Evolutionary conservation across 2,113 vertebrate genomes (phyloP), one percentile per base, ranked within the genome.

Genomic region (Anarrhichthys ocellatus): DNA sequence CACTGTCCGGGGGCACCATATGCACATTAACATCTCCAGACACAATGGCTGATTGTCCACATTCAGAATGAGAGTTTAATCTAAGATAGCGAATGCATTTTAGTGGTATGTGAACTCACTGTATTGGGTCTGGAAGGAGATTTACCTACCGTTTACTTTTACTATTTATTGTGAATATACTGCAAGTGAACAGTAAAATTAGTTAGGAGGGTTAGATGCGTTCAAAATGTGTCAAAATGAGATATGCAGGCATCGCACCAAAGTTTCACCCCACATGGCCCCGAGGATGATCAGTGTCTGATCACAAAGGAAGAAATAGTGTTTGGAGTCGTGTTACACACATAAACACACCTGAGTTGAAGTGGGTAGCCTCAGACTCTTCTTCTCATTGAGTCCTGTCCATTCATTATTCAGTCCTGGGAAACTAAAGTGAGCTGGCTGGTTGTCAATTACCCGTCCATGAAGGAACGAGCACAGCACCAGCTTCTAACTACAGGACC

Each of bases 381-480:
- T 68, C 84, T 85, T 82, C 68, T 38, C 64, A 62, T 50, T 0
- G 1, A 81, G 32, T 73, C 68, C 20, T 24, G 56, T 69, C 68
- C 80, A 89, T 88, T 91, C 73, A 91, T 91, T 90, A 93, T 89
- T 89, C 58, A 91, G 83, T 79, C 69, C 65, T 64, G 73, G 66
- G 67, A 91, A 77, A 78, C 79, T 64, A 54, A 76, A 66, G 78
- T 76, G 68, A 80, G 52, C 58, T 29, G 46, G 62, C 64, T 48
- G 76, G 71, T 83, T 66, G 73, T 86, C 70, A 74, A 54, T 70
- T 66, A 74, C 36, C 42, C 74, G 29, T 62, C 52, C 14, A 54
- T 13, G 24, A 5, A 78, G 73, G 78, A 75, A 84, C 40, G 0
- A 38, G 63, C 32, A 63, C 62, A 71, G 27, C 5, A 58, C 20